phyloP scores from a whole-genome alignment of 2,113 vertebrate species.

The Ceyx melanurus region DNA sequence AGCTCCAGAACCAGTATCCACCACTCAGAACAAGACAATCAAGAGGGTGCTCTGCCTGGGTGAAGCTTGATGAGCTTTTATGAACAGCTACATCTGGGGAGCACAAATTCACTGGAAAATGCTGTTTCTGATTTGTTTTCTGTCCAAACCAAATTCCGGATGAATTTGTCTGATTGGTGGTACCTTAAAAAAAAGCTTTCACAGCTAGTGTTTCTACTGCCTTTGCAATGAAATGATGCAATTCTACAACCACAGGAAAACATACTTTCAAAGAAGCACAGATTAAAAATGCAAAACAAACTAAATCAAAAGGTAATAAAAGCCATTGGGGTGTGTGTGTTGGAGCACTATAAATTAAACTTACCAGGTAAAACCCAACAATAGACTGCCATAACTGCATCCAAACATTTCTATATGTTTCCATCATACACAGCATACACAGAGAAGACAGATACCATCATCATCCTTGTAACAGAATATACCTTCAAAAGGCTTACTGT shows the following conservation, averaged over 20 bases:
- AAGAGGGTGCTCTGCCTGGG: not conserved
- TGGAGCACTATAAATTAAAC: not conserved
- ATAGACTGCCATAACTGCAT: not conserved
- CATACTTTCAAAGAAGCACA: not conserved
- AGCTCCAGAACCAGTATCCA: not conserved
- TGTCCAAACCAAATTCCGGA: not conserved
- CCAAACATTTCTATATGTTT: not conserved
- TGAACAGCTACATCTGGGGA: not conserved
- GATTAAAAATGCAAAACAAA: not conserved
- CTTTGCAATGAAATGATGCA: not conserved
- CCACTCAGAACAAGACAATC: not conserved
- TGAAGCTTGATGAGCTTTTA: not conserved
- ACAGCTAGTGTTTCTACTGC: not conserved
- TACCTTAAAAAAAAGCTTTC: not conserved
- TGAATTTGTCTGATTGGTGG: not conserved
- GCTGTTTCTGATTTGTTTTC: not conserved
- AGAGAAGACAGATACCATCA: not conserved
- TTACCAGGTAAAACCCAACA: not conserved
- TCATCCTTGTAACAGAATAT: not conserved
- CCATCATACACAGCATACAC: not conserved
- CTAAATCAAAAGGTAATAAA: not conserved
- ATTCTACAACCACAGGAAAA: not conserved
- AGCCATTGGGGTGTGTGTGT: not conserved
- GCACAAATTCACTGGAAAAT: not conserved
- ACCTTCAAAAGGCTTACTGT: not conserved